These are phyloP conservation scores for Todiramphus chloris DNA, from an alignment of 2,113 vertebrate genomes.

Conservation along the genomic window DNA sequence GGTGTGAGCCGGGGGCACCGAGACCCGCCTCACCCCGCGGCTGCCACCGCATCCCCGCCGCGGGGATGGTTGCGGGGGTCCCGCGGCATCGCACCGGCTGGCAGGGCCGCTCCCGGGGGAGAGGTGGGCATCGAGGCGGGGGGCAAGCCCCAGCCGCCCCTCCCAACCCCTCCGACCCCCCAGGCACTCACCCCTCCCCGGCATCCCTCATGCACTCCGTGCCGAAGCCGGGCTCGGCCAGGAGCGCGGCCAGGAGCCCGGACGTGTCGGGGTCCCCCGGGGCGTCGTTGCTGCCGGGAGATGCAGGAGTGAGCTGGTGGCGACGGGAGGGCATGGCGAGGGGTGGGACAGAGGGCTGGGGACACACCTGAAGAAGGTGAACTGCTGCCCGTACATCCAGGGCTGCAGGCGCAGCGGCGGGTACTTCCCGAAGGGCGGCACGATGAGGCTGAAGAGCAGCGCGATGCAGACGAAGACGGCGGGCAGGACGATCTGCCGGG, in stretches of 20 bases:
- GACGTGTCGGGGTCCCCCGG: constrained; percentile 58
- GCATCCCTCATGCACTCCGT: constrained; percentile 67
- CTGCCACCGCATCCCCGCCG: accelerated
- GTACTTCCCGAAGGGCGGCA: constrained; percentile 84
- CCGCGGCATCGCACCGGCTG: accelerated
- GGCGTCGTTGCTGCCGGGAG: constrained; percentile 77
- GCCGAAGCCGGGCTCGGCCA: constrained; percentile 81
- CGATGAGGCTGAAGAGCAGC: constrained; percentile 85
- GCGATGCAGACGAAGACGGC: constrained; percentile 88
- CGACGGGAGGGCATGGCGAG: accelerated
- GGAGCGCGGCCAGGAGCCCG: constrained; percentile 76
- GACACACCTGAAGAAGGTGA: constrained; percentile 88
- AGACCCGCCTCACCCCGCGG: not conserved
- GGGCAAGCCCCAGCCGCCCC: not conserved
- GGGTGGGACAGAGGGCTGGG: not conserved
- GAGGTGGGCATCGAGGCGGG: not conserved
- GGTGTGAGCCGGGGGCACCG: not conserved
- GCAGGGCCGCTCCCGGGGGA: not conserved
- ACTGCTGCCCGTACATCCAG: constrained; percentile 86
- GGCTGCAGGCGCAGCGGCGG: constrained; percentile 82
- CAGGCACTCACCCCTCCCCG: constrained; percentile 19
- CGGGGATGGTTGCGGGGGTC: accelerated
- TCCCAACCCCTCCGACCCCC: not conserved
- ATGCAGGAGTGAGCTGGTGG: accelerated
- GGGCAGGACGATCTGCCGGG: constrained; percentile 83